Evolutionary conservation across 2,888 invertebrate genomes (phyloP), one percentile per base, ranked within the genome.

Genomic region (Augochlorella aurata): DNA sequence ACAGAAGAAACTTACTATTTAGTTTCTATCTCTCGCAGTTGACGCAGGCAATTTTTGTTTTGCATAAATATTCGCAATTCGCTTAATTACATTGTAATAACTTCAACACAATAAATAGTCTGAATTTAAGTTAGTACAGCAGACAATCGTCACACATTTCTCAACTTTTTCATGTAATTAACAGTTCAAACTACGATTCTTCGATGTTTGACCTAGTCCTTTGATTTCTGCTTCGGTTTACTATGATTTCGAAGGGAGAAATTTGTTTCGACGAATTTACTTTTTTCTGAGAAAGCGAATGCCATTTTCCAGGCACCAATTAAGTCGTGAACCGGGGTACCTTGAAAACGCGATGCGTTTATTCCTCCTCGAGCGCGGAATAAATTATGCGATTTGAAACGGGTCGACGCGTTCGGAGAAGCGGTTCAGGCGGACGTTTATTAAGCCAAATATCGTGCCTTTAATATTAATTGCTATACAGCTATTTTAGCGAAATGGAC

Each of bases 401-500:
- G 44, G 50, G 29, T 58, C 12, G 66, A 52, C 47, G 38, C 7
- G 38, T 49, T 50, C 16, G 5, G n/a, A 49, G 44, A 1, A 24
- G 29, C 52, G 74, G 24, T 74, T 45, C 58, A 24, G 49, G 9
- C 8, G 14, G 16, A 29, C 9, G 29, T 65, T 79, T 54, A 49
- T 70, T 58, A 58, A 74, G 45, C 29, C 70, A 70, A 75, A 80
- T 54, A 73, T 74, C 75, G 50, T 45, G 50, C 16, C 24, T 49
- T 67, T 12, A 16, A 54, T 69, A 70, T 67, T 50, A 70, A 72
- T 8, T 52, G 29, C 45, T 12, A n/a, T 8, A 21, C 29, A 5
- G n/a, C 49, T 73, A 82, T 77, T 54, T 69, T 75, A 45, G 66
- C 65, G 61, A 63, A 71, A 74, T 78, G 54, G 68, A 63, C 47